Percentiles rank a stretch among this genome's conserved stretches.
These are phyloP conservation scores for Mormyrus lacerda DNA, from an alignment of 2,113 vertebrate species.

Conservation along the genomic window DNA sequence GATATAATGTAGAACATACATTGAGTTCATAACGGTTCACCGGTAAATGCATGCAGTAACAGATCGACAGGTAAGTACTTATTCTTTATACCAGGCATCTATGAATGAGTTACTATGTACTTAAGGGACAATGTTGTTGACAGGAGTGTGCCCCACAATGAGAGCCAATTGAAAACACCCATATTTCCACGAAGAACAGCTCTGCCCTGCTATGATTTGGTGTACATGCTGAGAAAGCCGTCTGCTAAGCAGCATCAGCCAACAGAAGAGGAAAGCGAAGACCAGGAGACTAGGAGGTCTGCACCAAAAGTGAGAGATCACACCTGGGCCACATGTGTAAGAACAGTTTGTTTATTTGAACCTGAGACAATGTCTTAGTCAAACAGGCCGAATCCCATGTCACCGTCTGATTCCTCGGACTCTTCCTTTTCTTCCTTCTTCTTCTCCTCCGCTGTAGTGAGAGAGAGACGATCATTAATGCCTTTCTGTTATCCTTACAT, in stretches of 20 bases:
- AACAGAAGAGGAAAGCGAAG: not conserved
- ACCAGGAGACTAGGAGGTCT: not conserved
- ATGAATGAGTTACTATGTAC: not conserved
- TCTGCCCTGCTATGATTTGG: not conserved
- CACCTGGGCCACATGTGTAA: not conserved
- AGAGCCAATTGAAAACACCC: not conserved
- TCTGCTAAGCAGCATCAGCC: not conserved
- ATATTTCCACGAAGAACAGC: not conserved
- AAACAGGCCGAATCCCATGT: constrained; percentile 94
- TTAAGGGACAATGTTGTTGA: not conserved
- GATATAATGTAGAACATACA: not conserved
- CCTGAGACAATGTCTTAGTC: constrained; percentile 64
- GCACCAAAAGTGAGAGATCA: not conserved
- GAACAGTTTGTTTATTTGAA: constrained; percentile 46
- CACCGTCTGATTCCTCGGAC: constrained; percentile 91
- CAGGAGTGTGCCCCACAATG: not conserved
- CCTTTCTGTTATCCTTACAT: not conserved
- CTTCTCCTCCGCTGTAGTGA: constrained; percentile 57
- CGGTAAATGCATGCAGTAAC: not conserved
- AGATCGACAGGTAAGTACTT: not conserved
- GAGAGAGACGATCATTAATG: not conserved
- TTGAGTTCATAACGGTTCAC: not conserved
- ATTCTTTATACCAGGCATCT: not conserved
- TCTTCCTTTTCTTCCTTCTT: constrained; percentile 95
- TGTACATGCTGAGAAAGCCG: not conserved